Evolutionary conservation across 2,888 invertebrate genomes (phyloP).

Genomic region (Sipha maydis): DNA sequence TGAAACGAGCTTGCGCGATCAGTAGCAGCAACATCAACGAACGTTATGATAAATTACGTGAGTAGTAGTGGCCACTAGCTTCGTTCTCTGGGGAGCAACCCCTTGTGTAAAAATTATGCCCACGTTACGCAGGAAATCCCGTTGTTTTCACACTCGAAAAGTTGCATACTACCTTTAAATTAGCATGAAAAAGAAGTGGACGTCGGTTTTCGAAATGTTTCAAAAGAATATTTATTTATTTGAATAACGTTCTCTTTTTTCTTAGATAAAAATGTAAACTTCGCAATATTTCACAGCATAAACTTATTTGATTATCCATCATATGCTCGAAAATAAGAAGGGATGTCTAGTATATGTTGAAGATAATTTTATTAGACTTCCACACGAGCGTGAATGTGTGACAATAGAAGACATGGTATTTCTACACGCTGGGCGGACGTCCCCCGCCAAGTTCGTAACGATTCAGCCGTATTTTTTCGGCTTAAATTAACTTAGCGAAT

Average conservation of each 20-base stretch:
- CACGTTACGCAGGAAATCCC: conserved; percentile 45
- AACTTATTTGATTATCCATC: conserved; percentile 44
- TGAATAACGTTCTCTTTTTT: conserved; percentile 41
- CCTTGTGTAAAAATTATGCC: conserved; percentile 42
- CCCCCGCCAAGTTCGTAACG: conserved; percentile 32
- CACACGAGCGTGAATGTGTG: conserved; percentile 8
- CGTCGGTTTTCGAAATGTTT: conserved; percentile 36
- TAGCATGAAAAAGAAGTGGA: conserved; percentile 55
- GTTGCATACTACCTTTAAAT: conserved; percentile 29
- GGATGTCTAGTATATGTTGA: not conserved
- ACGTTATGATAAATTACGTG: conserved; percentile 54
- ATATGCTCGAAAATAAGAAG: not conserved
- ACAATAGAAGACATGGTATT: not conserved
- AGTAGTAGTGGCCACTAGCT: conserved; percentile 16
- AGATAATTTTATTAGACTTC: conserved; percentile 18
- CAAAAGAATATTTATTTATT: conserved; percentile 47
- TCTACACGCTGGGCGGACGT: not conserved
- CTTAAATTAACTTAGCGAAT: conserved; percentile 49
- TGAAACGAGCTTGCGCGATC: conserved; percentile 51
- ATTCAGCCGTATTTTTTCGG: conserved; percentile 21
- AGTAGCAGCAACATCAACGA: conserved; percentile 12
- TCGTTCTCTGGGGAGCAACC: conserved; percentile 45
- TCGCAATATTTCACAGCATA: conserved; percentile 39
- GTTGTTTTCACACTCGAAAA: conserved; percentile 59
- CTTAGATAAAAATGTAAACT: conserved; percentile 31